A percentile compares a stretch with the other conserved stretches of the same genome.
Evolutionary conservation across 1,140 invertebrate genomes (phyloP).

Genomic region (Sminthurinus signatus): DNA sequence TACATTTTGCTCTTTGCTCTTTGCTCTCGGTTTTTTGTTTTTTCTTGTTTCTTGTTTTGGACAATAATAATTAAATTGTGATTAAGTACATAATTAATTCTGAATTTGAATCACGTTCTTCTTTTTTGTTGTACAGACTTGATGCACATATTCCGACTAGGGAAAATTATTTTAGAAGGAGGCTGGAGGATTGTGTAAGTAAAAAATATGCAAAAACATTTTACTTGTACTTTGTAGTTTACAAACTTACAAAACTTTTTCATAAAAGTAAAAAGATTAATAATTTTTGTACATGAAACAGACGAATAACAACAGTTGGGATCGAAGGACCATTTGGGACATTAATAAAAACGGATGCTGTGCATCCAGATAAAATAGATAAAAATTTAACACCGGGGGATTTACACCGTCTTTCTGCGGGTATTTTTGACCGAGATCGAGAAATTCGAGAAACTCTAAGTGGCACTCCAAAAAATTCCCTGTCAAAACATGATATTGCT

Average conservation of each 20-base stretch:
- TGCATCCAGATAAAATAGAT: too few relatives aligned
- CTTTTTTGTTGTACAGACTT: too few relatives aligned
- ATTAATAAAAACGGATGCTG: constrained; percentile 16
- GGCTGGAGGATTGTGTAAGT: too few relatives aligned
- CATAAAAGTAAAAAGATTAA: neutral
- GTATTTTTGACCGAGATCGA: constrained; percentile 5
- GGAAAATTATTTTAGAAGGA: constrained; percentile 31
- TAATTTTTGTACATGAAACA: constrained; percentile 16
- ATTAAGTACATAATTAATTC: too few relatives aligned
- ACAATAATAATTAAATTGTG: too few relatives aligned
- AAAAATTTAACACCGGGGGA: constrained; percentile 28
- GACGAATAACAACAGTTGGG: constrained; percentile 25
- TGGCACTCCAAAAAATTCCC: constrained; percentile 20
- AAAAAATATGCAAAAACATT: constrained; percentile 20
- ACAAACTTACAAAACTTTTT: neutral
- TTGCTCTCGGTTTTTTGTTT: too few relatives aligned
- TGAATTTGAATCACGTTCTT: too few relatives aligned
- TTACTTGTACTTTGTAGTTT: neutral
- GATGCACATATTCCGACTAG: constrained; percentile 36
- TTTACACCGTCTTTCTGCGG: constrained; percentile 30
- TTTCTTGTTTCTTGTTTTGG: too few relatives aligned
- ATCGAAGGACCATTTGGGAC: constrained; percentile 30
- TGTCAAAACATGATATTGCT: constrained; percentile 30
- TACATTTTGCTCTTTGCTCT: too few relatives aligned
- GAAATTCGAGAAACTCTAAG: constrained; percentile 2